Conservation (phyloP, 2,888 invertebrate genomes). For the Hololepta plana region DNA sequence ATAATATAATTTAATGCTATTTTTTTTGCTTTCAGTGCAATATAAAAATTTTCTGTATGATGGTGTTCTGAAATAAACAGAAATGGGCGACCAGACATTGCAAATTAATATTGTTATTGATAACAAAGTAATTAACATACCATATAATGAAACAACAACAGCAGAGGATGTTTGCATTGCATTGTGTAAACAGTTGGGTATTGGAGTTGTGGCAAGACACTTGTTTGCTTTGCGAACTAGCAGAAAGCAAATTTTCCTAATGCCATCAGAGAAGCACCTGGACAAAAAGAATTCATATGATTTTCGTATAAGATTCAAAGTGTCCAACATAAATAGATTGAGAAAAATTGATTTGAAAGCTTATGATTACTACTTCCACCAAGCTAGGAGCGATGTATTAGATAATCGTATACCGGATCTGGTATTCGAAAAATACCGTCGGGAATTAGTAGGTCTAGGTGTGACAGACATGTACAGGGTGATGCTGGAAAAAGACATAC, state of each 20-base stretch:
- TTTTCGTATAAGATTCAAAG: conserved; percentile 65
- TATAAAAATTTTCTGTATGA: too few species aligned
- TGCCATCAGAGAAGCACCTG: conserved; percentile 38
- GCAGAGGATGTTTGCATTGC: conserved; percentile 55
- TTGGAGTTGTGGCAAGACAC: conserved; percentile 59
- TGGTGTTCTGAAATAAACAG: too few species aligned
- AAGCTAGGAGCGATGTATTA: conserved; percentile 66
- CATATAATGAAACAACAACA: conserved; percentile 21
- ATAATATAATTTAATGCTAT: too few species aligned
- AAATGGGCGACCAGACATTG: too few species aligned
- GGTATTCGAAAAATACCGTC: conserved; percentile 56
- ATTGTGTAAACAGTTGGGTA: conserved; percentile 50
- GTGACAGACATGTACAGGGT: conserved; percentile 78
- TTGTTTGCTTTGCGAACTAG: conserved; percentile 57
- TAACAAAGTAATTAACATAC: conserved; percentile 13
- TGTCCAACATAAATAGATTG: conserved; percentile 41
- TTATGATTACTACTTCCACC: conserved; percentile 73
- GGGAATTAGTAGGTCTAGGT: conserved; percentile 65
- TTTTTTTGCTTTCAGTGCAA: too few species aligned
- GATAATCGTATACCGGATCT: conserved; percentile 64
- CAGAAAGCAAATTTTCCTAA: conserved; percentile 47
- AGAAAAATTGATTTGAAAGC: conserved; percentile 52
- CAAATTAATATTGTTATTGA: conserved; percentile 13
- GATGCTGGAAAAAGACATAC: conserved; percentile 53
- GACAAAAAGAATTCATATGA: conserved; percentile 40